These are phyloP conservation scores for Leptinotarsa lineolata DNA, from an alignment of 1,140 invertebrate species.

Conservation along the genomic window DNA sequence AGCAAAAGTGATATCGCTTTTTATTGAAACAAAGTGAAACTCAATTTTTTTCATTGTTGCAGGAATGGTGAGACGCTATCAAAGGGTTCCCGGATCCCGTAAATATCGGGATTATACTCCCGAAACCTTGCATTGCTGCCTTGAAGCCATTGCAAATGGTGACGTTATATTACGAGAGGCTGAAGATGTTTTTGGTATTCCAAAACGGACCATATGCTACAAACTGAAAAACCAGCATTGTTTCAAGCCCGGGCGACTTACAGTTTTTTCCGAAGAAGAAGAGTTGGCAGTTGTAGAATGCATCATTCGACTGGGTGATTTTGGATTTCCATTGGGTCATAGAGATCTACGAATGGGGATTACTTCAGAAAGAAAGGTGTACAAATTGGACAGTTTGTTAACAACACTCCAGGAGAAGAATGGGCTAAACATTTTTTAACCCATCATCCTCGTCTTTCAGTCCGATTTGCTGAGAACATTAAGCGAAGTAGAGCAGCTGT, in stretches of 20 bases:
- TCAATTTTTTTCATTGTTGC: too few relatives aligned
- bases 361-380: not conserved
- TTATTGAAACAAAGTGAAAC: too few relatives aligned
- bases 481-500: constrained; percentile 18
- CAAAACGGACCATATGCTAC: not conserved
- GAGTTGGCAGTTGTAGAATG: not conserved
- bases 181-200: not conserved
- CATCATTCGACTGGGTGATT: not conserved
- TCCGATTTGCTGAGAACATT: constrained; percentile 20
- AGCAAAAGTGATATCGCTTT: too few relatives aligned
- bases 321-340: not conserved
- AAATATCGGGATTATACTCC: not conserved
- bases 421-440: constrained; percentile 7
- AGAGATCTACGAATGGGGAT: not conserved
- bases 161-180: not conserved
- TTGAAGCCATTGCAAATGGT: not conserved
- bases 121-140: not conserved
- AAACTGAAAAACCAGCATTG: not conserved
- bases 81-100: not conserved
- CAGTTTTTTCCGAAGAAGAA: not conserved
- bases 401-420: constrained; percentile 23
- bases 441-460: not conserved
- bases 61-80: too few relatives aligned
- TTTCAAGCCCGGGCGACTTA: not conserved
- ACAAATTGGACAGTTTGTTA: not conserved